A percentile compares a stretch with the other conserved stretches of the same genome.
Evolutionary conservation across 2,888 invertebrate genomes (phyloP).

Genomic region (Mycogona germanica): DNA sequence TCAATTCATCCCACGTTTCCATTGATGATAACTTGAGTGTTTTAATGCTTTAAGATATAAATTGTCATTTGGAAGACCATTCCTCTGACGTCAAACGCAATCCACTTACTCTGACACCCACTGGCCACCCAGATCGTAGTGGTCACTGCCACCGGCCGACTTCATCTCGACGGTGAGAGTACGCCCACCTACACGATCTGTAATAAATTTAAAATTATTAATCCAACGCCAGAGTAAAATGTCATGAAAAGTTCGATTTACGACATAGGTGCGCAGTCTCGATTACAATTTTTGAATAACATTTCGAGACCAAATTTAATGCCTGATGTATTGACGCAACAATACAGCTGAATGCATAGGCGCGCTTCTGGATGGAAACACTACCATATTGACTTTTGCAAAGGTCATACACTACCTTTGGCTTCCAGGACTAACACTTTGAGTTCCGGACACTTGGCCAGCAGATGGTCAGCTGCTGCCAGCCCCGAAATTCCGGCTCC

Average conservation of each 20-base stretch:
- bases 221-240: neutral
- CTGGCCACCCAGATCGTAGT: conserved; percentile 9
- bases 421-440: conserved; percentile 35
- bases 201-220: neutral
- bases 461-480: conserved; percentile 33
- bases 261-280: neutral
- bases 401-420: conserved; percentile 28
- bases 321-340: neutral
- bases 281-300: too few species aligned
- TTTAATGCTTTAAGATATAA: neutral
- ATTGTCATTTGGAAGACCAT: neutral
- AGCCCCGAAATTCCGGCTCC: conserved; percentile 25
- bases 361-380: neutral
- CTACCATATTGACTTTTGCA: neutral
- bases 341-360: neutral
- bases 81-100: neutral
- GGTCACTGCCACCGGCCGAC: neutral
- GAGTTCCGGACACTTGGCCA: conserved; percentile 27
- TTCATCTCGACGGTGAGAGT: conserved; percentile 28
- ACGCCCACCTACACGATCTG: conserved; percentile 36
- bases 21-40: too few species aligned
- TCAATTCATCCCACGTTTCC: too few species aligned
- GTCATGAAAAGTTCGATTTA: neutral
- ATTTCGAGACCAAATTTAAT: too few species aligned
- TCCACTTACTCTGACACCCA: conserved; percentile 11